These are phyloP conservation scores for Balaeniceps rex DNA, from an alignment of 2,113 vertebrate species.

Conservation along the genomic window DNA sequence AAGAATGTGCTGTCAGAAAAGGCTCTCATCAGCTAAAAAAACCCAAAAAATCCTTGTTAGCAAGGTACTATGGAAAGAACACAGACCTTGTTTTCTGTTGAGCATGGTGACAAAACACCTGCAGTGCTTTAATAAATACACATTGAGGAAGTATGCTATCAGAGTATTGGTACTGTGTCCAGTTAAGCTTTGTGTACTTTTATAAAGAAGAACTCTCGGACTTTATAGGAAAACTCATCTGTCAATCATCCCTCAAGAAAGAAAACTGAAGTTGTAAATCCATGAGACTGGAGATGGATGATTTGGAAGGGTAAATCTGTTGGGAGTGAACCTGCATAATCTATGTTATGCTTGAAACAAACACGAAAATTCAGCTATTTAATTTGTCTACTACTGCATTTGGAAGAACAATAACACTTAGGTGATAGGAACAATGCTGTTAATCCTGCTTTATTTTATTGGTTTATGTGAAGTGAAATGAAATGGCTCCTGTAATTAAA, in stretches of 20 bases:
- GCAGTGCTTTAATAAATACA: background rate
- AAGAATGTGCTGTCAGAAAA: background rate
- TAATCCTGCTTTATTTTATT: background rate
- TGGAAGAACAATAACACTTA: background rate
- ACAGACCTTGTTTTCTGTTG: background rate
- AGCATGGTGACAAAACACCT: background rate
- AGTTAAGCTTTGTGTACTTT: background rate
- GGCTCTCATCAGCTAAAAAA: background rate
- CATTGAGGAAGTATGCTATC: background rate
- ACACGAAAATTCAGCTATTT: background rate
- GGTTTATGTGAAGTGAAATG: background rate
- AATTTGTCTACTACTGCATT: background rate
- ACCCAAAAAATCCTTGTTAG: background rate
- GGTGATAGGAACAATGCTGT: background rate
- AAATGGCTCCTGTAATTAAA: background rate
- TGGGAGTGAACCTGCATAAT: background rate
- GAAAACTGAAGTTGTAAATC: background rate
- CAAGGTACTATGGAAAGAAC: background rate
- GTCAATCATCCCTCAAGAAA: background rate
- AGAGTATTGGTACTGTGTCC: background rate
- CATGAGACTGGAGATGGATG: background rate
- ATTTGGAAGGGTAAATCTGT: background rate
- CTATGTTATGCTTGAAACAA: background rate
- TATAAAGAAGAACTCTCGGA: background rate
- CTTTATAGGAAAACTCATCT: background rate